Conservation (phyloP, 2,888 invertebrate species). For the Trachelus tabidus region DNA sequence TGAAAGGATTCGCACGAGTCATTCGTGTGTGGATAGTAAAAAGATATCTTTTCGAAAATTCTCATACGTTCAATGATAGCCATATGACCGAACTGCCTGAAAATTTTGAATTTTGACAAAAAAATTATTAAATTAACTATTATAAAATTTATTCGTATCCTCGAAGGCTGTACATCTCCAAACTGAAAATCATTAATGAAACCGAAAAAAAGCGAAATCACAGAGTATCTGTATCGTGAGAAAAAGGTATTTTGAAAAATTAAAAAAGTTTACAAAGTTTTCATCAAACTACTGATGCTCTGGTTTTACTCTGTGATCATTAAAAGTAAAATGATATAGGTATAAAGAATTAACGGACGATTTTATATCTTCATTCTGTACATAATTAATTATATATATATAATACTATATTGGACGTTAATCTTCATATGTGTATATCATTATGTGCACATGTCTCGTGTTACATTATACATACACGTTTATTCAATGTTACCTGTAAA, state of each 20-base stretch:
- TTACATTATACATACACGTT: not conserved
- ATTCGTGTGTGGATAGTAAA: too few relatives aligned
- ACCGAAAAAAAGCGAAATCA: not conserved
- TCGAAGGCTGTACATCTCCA: too few relatives aligned
- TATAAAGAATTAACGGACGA: conserved; percentile 1
- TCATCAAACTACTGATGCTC: not conserved
- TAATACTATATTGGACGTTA: not conserved
- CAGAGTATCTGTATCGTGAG: not conserved
- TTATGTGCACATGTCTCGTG: not conserved
- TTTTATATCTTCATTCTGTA: conserved; percentile 1
- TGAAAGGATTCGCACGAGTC: too few relatives aligned
- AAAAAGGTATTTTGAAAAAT: not conserved
- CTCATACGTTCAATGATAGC: too few relatives aligned
- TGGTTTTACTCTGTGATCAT: not conserved
- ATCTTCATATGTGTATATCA: not conserved
- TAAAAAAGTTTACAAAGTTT: too few relatives aligned
- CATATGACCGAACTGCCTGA: not conserved
- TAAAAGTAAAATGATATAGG: not conserved
- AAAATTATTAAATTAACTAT: not conserved
- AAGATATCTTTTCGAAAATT: too few relatives aligned
- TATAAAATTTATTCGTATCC: not conserved
- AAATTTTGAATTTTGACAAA: not conserved
- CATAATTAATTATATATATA: not conserved
- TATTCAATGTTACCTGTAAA: conserved; percentile 12
- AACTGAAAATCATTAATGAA: too few relatives aligned